Evolutionary conservation across 2,888 invertebrate genomes (phyloP), one percentile per base, ranked within the genome.

Genomic region (Ichneumon xanthorius): DNA sequence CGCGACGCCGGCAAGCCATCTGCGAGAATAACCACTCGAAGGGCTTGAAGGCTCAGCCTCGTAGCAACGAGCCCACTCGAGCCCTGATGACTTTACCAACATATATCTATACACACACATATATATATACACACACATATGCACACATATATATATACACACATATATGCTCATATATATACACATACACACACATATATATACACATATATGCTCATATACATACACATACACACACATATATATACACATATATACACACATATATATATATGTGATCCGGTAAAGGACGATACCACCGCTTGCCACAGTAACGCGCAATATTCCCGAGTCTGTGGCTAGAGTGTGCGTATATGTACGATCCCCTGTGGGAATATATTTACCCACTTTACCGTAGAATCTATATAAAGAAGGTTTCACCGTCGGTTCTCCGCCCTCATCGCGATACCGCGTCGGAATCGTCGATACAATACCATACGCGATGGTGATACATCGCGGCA

Each of bases 381-480:
- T 73, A 48, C 68, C 73, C 58, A 78, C 78, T 82, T 48, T 67
- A 68, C 72, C 48, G 40, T 61, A 50, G 19, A 73, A 58, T 73
- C 67, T 67, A 55, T 48, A 68, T 40, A 72, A 73, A 83, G 78
- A 63, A 63, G 22, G 22, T 9, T 22, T 55, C 58, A 22, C 40
- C 40, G 22, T 61, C 6, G 45, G 45, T 33, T 61, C 67, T 37
- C 33, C 61, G 61, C 19, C 45, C 61, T 72, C 72, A n/a, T 58
- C 40, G 45, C 72, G 22, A 48, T 58, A 55, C 9, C 14, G 50
- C 16, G 6, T 14, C 19, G 33, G 22, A 48, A 30, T 50, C 30
- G 37, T 58, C 58, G 68, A 78, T 48, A 78, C 58, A 82, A 58
- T 48, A 50, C 37, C n/a, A 67, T 37, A n/a, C 72, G 26, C 58